phyloP scores from a whole-genome alignment of 2,113 vertebrate genomes.

The Sinocyclocheilus rhinocerous region DNA sequence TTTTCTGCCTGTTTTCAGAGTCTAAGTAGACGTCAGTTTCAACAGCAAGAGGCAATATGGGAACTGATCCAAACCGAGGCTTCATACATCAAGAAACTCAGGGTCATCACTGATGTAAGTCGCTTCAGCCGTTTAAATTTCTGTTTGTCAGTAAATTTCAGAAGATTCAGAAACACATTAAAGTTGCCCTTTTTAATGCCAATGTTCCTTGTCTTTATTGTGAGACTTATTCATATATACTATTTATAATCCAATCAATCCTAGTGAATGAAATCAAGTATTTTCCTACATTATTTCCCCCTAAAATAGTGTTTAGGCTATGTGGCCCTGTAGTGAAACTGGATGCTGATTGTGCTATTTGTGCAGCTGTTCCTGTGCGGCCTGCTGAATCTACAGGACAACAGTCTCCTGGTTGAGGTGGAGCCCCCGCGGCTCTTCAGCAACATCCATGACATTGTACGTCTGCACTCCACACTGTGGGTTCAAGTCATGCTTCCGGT shows the following conservation, averaged over 20 bases:
- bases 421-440: conserved; percentile 87
- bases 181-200: not conserved
- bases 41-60: conserved; percentile 98
- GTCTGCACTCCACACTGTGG: conserved; percentile 88
- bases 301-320: too few relatives aligned
- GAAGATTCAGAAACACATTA: not conserved
- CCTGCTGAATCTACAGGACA: conserved; percentile 79
- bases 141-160: not conserved
- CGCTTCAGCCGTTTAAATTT: not conserved
- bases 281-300: too few relatives aligned
- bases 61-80: conserved; percentile 94
- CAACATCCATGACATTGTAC: conserved; percentile 88
- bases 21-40: conserved; percentile 85
- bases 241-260: too few relatives aligned
- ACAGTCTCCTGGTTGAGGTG: conserved; percentile 79
- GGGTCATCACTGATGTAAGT: conserved; percentile 94
- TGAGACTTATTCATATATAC: too few relatives aligned
- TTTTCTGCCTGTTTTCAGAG: conserved; percentile 68
- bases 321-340: not conserved
- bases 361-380: conserved; percentile 66
- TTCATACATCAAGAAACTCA: conserved; percentile 92
- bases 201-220: not conserved
- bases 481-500: conserved; percentile 83
- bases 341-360: not conserved
- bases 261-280: too few relatives aligned